Conservation (phyloP, 2,888 invertebrate genomes). For the Epistrophe grossulariae region DNA sequence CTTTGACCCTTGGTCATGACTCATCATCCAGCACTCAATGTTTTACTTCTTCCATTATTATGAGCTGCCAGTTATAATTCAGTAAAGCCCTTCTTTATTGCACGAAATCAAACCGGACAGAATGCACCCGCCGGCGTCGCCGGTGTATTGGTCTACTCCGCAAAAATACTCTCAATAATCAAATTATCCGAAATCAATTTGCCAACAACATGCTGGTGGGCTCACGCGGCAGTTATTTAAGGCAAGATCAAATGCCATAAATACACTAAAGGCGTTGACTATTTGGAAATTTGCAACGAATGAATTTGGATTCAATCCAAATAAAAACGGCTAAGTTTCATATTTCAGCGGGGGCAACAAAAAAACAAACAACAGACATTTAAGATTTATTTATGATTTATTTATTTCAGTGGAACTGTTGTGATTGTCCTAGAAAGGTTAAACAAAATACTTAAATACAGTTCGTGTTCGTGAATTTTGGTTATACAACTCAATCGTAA, state of each 20-base stretch:
- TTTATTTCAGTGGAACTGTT: too few species aligned
- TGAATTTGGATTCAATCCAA: slow-evolving; percentile 82
- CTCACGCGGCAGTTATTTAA: slow-evolving; percentile 78
- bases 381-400: too few species aligned
- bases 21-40: slow-evolving; percentile 99
- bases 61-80: slow-evolving; percentile 97
- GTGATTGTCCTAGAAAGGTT: too few species aligned
- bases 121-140: slow-evolving; percentile 70
- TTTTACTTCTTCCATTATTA: slow-evolving; percentile 99
- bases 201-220: slow-evolving; percentile 75
- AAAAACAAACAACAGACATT: too few species aligned
- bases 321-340: slow-evolving; percentile 79
- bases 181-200: slow-evolving; percentile 64
- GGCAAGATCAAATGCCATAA: slow-evolving; percentile 78
- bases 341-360: slow-evolving; percentile 33
- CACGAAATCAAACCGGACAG: slow-evolving; percentile 84
- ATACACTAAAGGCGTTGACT: slow-evolving; percentile 79
- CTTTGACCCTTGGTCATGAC: too few species aligned
- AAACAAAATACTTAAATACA: too few species aligned
- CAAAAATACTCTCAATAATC: slow-evolving; percentile 57
- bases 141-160: slow-evolving; percentile 42
- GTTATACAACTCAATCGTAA: too few species aligned
- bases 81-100: slow-evolving; percentile 91
- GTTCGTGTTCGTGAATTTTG: too few species aligned
- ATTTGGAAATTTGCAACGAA: slow-evolving; percentile 82